Base-by-base conservation (phyloP, 2,888 invertebrate species). In the Iselma pallidipennis region DNA sequence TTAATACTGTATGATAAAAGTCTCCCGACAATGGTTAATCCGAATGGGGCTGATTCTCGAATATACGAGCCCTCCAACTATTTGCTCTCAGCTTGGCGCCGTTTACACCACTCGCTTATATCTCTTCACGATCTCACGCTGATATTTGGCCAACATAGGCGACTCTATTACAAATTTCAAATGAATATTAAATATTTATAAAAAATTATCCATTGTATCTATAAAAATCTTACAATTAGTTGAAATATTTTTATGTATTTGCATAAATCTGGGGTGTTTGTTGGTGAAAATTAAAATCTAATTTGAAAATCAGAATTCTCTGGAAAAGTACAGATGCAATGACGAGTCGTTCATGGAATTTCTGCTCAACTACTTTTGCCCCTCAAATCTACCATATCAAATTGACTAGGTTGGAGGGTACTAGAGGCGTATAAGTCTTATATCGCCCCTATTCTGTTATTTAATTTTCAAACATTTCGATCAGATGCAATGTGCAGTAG, bases 21-120 rank as follows among this genome's bases (percentile, higher is more conserved):
- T 64, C 68, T 70, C 66, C 64, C 67, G 66, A 74, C 75, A 75
- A 75, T 73, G 67, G 75, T 72, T 75, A 77, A 76, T 76, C 76
- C 71, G 63, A 59, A 67, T 42, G 67, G 74, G 74, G 74, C 68
- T 72, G 74, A 75, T 74, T 42, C 21, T 74, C 75, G 72, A 73
- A 74, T 74, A n/a, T n/a, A 71, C 69, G 67, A 75, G 70, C 68
- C 65, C 69, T 29, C 10, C 58, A 63, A 71, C 74, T 77, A 76
- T 77, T 77, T 76, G 75, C 73, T 74, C 76, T 67, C 76, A 73
- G 76, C 73, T 76, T 77, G 76, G 73, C 74, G 74, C 74, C 76
- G 71, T 74, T 76, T 76, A 72, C 70, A 72, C 72, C 75, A 74
- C 72, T 75, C 71, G 71, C 66, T 67, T 71, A 67, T 70, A 72